Base-by-base conservation (phyloP, 2,113 vertebrate genomes). In the Calonectris borealis region DNA sequence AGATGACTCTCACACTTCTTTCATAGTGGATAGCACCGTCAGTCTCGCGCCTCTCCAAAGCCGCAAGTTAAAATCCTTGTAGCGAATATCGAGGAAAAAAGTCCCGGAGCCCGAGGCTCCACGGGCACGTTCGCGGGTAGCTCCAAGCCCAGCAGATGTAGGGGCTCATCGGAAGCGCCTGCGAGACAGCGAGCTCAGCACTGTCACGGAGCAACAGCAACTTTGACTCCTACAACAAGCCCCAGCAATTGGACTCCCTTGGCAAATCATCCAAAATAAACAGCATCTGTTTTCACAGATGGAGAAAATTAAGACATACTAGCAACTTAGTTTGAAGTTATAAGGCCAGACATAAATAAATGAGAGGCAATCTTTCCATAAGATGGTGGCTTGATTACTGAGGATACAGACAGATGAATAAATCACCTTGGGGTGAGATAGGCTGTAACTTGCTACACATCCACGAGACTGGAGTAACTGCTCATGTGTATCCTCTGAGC, bases 271-370 rank as follows among this genome's bases (percentile, higher is more conserved):
- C 94, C 96, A 96, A 97, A 96, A 96, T 73, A 95, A 96, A 94
- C 96, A 97, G 95, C 97, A 97, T 95, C 96, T 97, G 97, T 95
- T 97, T 96, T 51, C 97, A 96, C 96, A 97, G 96, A 97, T 97
- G 97, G 97, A 95, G 95, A 94, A 85, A 94, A 97, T 96, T 94
- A 95, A 97, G 94, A 93, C 75, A 36, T 34, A 71, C 93, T 36
- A 71, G 93, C 95, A 95, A 97, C 91, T 97, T 95, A 40, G 97
- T 95, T 88, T 90, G 94, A 97, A 96, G 95, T 95, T 96, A 88
- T 78, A 96, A 96, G 97, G 96, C 70, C 94, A 97, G 95, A 95
- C 95, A 79, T 94, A 97, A 97, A 97, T 95, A 95, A 97, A 97
- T 93, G 93, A 95, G 96, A 95, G 87, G 96, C 89, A 96, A 71